A percentile compares a stretch with the other conserved stretches of the same genome.
Conservation (phyloP, 2,888 invertebrate species). For the Cinara cedri region DNA sequence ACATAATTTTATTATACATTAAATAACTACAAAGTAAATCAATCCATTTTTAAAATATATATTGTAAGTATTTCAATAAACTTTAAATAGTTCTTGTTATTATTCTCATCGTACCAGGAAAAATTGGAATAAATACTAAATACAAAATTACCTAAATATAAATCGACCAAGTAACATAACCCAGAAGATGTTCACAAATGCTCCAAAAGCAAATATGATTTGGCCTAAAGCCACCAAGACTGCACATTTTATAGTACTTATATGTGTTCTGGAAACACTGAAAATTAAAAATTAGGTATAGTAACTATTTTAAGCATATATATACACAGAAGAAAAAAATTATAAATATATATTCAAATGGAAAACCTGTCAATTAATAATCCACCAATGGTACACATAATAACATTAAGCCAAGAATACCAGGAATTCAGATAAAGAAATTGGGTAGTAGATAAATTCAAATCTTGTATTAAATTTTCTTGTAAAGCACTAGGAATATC, state of each 20-base stretch:
- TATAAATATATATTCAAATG: too few relatives aligned
- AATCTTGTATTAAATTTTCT: constrained; percentile 81
- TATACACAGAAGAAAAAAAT: background rate
- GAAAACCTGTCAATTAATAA: constrained; percentile 87
- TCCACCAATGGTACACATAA: constrained; percentile 94
- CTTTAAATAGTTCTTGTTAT: too few relatives aligned
- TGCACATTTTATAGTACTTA: constrained; percentile 92
- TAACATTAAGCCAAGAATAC: constrained; percentile 97
- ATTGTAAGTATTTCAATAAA: too few relatives aligned
- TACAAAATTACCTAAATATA: constrained; percentile 83
- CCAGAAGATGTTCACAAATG: constrained; percentile 78
- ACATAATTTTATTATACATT: too few relatives aligned
- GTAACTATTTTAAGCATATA: background rate
- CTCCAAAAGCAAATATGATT: constrained; percentile 85
- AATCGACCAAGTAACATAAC: constrained; percentile 91
- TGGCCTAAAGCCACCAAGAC: constrained; percentile 86
- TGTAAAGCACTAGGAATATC: constrained; percentile 94
- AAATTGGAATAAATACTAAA: constrained; percentile 12
- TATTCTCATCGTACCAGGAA: too few relatives aligned
- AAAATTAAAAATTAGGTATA: constrained; percentile 59
- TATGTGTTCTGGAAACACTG: constrained; percentile 89
- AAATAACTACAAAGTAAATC: too few relatives aligned
- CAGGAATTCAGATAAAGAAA: constrained; percentile 89
- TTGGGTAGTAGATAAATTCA: constrained; percentile 79
- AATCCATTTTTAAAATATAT: too few relatives aligned